Percentiles rank a stretch among this genome's conserved stretches.
Evolutionary conservation across 2,113 vertebrate species (phyloP).

Genomic region (Callopanchax toddi): DNA sequence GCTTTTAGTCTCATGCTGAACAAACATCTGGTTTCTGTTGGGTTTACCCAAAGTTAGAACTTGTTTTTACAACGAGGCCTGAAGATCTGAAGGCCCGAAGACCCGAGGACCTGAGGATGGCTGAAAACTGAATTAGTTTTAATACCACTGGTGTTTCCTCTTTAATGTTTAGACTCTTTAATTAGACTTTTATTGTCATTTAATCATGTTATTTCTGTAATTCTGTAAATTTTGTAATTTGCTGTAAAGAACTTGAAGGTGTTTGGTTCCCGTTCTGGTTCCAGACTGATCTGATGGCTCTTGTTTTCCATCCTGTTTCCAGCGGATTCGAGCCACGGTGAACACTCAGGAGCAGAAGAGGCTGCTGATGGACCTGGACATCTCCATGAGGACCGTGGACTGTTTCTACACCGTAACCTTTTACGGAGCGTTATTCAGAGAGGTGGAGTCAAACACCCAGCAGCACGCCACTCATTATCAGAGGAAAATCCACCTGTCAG

Average conservation of each 20-base stretch:
- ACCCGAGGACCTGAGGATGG: no score
- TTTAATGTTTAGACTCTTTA: no score
- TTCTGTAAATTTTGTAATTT: no score
- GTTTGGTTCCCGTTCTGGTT: neutral
- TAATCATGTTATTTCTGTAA: no score
- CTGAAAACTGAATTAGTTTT: no score
- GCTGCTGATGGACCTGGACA: constrained; percentile 94
- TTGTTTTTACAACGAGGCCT: no score
- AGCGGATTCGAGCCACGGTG: constrained; percentile 94
- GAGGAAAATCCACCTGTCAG: neutral
- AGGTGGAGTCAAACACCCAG: constrained; percentile 78
- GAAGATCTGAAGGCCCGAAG: no score
- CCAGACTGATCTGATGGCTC: neutral
- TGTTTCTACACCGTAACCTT: constrained; percentile 95
- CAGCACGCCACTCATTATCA: neutral
- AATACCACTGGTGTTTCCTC: no score
- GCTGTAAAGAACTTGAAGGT: no score
- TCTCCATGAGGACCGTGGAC: constrained; percentile 97
- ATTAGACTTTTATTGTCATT: no score
- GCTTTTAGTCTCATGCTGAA: no score
- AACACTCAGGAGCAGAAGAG: constrained; percentile 98
- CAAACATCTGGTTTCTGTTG: neutral
- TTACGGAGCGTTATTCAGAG: constrained; percentile 93
- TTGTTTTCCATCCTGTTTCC: constrained; percentile 7
- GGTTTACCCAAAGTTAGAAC: no score